Conservation (phyloP, 2,797 vertebrate species). For the Oreonectes daqikongensis region DNA sequence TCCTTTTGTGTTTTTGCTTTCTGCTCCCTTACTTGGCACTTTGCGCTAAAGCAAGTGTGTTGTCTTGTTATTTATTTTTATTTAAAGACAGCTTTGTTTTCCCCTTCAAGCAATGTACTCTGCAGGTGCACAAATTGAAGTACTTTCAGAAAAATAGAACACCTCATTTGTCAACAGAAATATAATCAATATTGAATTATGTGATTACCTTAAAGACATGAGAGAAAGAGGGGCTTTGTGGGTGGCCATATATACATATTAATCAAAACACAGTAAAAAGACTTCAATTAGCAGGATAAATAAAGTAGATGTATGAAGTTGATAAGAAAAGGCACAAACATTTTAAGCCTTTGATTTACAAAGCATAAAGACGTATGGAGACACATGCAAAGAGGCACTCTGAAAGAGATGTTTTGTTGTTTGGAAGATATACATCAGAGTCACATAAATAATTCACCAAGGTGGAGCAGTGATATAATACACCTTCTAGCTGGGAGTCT, state of each 20-base stretch:
- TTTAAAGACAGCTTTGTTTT: not conserved
- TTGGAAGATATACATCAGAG: slow-evolving; percentile 52
- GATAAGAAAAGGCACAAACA: slow-evolving; percentile 3
- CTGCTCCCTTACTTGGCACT: not conserved
- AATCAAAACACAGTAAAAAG: slow-evolving; percentile 13
- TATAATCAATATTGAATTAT: slow-evolving; percentile 76
- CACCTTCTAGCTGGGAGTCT: slow-evolving; percentile 27
- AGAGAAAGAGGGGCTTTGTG: slow-evolving; percentile 20
- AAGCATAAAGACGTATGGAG: not conserved
- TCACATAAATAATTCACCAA: slow-evolving; percentile 51
- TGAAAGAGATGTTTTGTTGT: slow-evolving; percentile 45
- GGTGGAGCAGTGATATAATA: slow-evolving; percentile 39
- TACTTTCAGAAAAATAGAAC: slow-evolving; percentile 29
- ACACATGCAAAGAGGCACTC: not conserved
- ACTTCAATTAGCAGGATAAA: not conserved
- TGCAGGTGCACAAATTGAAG: slow-evolving; percentile 25
- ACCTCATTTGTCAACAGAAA: slow-evolving; percentile 56
- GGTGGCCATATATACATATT: slow-evolving; percentile 18
- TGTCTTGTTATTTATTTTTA: not conserved
- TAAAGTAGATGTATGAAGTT: slow-evolving; percentile 4
- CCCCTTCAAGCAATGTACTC: slow-evolving; percentile 15
- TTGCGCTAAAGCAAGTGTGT: not conserved
- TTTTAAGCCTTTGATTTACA: slow-evolving; percentile 17
- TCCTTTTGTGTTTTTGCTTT: not conserved
- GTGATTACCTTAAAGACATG: slow-evolving; percentile 65